phyloP scores from a whole-genome alignment of 2,113 vertebrate species.

The Tragulus kanchil region DNA sequence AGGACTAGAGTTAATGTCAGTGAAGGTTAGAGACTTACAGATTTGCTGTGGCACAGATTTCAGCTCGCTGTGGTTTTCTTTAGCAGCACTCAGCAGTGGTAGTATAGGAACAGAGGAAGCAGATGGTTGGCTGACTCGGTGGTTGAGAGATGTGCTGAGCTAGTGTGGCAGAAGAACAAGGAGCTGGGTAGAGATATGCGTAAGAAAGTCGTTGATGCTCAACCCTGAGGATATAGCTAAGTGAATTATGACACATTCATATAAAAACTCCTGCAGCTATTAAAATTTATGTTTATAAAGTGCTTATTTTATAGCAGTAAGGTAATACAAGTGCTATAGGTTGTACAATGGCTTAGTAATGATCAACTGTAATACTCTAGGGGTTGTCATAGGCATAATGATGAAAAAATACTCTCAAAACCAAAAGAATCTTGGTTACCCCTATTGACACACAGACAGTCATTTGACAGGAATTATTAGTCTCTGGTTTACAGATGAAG shows the following conservation, averaged over 20 bases:
- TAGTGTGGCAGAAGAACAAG: conserved; percentile 1
- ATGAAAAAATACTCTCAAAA: background rate
- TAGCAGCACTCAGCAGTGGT: background rate
- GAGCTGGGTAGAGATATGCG: background rate
- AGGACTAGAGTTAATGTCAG: conserved; percentile 16
- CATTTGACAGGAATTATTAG: conserved; percentile 3
- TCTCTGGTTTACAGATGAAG: background rate
- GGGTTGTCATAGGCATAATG: conserved; percentile 12
- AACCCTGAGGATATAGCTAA: conserved; percentile 20
- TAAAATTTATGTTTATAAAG: conserved; percentile 42
- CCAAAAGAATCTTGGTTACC: background rate
- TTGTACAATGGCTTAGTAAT: conserved; percentile 38
- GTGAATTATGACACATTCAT: conserved; percentile 37
- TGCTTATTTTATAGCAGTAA: conserved; percentile 29
- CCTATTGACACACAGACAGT: background rate
- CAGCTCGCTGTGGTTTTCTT: conserved; percentile 36
- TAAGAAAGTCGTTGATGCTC: background rate
- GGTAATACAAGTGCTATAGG: background rate
- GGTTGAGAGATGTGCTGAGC: background rate
- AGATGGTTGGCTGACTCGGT: conserved; percentile 14
- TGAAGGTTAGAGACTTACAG: conserved; percentile 16
- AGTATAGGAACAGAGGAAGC: background rate
- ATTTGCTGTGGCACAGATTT: conserved; percentile 14
- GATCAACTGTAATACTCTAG: conserved; percentile 16
- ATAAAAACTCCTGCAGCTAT: background rate